Evolutionary conservation across 2,797 vertebrate species (phyloP), one percentile per base, ranked within the genome.

Genomic region (Pipistrellus nathusii): DNA sequence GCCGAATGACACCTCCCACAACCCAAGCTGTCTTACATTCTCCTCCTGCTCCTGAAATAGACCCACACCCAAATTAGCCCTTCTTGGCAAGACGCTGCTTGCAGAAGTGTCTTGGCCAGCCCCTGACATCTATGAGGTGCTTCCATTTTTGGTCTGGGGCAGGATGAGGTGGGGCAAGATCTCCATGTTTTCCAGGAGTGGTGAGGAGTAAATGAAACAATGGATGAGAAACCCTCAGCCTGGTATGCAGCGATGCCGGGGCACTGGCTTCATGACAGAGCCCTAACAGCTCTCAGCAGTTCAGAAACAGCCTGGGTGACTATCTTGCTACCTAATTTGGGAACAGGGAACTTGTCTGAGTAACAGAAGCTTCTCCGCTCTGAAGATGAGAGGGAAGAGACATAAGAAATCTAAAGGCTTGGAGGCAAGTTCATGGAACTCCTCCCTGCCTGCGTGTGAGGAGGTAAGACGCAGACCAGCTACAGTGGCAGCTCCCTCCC

Each of bases 21-120:
- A 44, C 93, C 82, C 90, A 81, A 96, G 93, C 85, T 95, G 93
- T 78, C 85, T 77, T 82, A 44, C 62, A 88, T 92, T 80, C 82
- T 94, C 82, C 68, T 94, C 77, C 78, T 30, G 46, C 23, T 84
- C 84, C 88, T 94, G 96, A 95, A 95, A 96, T 85, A 96, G 94
- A 93, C 44, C 55, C 25, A 38, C 7, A 53, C 30, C 57, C 21
- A 1, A 91, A 78, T 86, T 55, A 88, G 89, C 83, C 89, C 71
- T 94, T 71, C 76, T 41, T 71, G 71, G 69, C 18, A 55, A 76
- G 62, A 51, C 5, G 3, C 5, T n/a, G 76, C 57, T 86, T 17
- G 5, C 38, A 77, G 72, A 51, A 53, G 46, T 4, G 38, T 59
- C 77, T 78, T 69, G 21, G 44, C 30, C 27, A 62, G 72, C 21